Conservation (phyloP, 35 echinoderm and acorn worm genomes). For the Eucidaris tribuloides region DNA sequence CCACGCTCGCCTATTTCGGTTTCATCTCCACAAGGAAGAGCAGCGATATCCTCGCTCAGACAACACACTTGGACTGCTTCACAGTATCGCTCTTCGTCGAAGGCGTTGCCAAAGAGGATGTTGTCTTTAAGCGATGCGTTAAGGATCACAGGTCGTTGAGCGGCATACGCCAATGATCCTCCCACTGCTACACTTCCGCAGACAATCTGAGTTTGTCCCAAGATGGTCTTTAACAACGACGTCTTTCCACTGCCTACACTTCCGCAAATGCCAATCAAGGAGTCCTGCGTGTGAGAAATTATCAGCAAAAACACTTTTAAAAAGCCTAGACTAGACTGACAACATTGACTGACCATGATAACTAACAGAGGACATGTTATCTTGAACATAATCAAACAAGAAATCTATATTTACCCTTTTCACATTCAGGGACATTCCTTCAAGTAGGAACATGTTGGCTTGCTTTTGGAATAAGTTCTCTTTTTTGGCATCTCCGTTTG, state of each 20-base stretch:
- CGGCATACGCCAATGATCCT: slow-evolving; percentile 69
- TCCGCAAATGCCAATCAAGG: slow-evolving; percentile 76
- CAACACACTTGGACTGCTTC: slow-evolving; percentile 38
- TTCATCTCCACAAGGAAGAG: slow-evolving; percentile 55
- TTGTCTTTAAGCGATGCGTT: slow-evolving; percentile 68
- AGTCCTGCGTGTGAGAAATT: too few relatives aligned
- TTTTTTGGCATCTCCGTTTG: too few relatives aligned
- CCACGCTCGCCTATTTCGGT: slow-evolving; percentile 95
- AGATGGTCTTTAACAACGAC: slow-evolving; percentile 62
- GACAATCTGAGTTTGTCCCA: slow-evolving; percentile 57
- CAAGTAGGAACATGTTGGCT: too few relatives aligned
- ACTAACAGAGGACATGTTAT: too few relatives aligned
- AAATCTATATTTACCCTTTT: too few relatives aligned
- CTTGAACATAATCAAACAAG: too few relatives aligned
- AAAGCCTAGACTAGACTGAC: too few relatives aligned
- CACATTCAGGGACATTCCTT: too few relatives aligned
- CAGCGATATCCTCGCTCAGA: slow-evolving; percentile 60
- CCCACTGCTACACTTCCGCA: slow-evolving; percentile 40
- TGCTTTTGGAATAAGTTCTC: too few relatives aligned
- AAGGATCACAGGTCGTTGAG: slow-evolving; percentile 71
- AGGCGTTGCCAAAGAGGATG: slow-evolving; percentile 50
- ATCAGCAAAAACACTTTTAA: too few relatives aligned
- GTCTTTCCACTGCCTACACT: slow-evolving; percentile 81
- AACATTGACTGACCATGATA: too few relatives aligned
- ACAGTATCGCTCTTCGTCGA: slow-evolving; percentile 26